A percentile compares a stretch with the other conserved stretches of the same genome.
Evolutionary conservation across 2,113 vertebrate species (phyloP).

Genomic region (Dicrurus megarhynchus): DNA sequence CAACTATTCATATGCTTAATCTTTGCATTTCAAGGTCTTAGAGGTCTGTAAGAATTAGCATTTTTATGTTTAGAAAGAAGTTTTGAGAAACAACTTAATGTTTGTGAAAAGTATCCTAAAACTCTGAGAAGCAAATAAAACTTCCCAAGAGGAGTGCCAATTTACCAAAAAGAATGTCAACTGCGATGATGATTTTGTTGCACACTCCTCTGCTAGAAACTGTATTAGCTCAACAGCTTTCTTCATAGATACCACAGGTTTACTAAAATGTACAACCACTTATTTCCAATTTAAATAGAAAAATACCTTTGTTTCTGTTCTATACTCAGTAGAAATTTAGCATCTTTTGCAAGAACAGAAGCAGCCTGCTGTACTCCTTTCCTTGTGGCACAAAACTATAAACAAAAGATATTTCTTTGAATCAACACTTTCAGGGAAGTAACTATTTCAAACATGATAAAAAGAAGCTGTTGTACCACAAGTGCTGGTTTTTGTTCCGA

Average conservation of each 20-base stretch:
- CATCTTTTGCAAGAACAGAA: slow-evolving; percentile 88
- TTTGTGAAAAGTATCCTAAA: not conserved
- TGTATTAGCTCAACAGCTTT: not conserved
- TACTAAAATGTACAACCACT: not conserved
- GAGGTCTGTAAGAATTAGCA: not conserved
- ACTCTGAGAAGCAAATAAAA: not conserved
- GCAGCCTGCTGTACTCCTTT: slow-evolving; percentile 96
- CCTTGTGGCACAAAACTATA: slow-evolving; percentile 95
- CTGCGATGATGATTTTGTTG: not conserved
- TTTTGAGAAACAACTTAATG: not conserved
- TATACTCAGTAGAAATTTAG: slow-evolving; percentile 85
- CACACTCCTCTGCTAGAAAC: not conserved
- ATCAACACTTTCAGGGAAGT: slow-evolving; percentile 7
- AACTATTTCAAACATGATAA: not conserved
- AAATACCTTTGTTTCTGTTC: slow-evolving; percentile 91
- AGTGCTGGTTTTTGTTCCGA: slow-evolving; percentile 92
- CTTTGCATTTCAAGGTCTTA: not conserved
- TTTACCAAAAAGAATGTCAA: not conserved
- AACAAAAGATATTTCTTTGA: slow-evolving; percentile 35
- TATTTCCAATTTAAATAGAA: not conserved
- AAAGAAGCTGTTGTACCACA: slow-evolving; percentile 80
- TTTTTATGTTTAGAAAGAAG: not conserved
- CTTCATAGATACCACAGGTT: not conserved
- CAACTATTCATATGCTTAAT: not conserved
- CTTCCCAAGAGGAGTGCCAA: not conserved